These are phyloP conservation scores for Murina feae DNA, from an alignment of 2,113 vertebrate species.

Conservation along the genomic window DNA sequence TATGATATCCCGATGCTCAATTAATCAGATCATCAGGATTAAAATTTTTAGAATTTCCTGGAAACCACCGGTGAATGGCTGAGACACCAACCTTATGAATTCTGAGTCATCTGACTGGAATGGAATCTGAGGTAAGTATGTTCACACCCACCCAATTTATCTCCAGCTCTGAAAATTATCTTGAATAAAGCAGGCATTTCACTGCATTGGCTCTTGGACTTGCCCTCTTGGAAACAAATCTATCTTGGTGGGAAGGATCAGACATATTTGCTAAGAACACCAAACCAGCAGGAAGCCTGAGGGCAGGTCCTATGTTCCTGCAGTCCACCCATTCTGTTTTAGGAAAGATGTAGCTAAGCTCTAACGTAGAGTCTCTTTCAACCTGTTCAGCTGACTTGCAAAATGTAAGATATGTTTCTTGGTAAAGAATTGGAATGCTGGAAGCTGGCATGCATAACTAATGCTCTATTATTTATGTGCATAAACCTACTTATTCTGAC, in stretches of 20 bases:
- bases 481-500: background rate
- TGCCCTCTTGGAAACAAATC: background rate
- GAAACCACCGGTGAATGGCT: slow-evolving; percentile 46
- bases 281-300: background rate
- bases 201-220: background rate
- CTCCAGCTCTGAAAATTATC: background rate
- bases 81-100: background rate
- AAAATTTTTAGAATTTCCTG: slow-evolving; percentile 33
- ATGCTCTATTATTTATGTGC: background rate
- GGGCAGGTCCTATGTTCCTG: background rate
- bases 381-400: background rate
- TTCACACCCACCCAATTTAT: background rate
- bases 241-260: background rate
- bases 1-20: background rate
- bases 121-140: background rate
- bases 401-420: background rate
- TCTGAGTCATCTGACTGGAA: slow-evolving; percentile 59
- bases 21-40: slow-evolving; percentile 31
- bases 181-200: slow-evolving; percentile 20
- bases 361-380: background rate
- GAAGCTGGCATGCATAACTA: background rate
- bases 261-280: background rate
- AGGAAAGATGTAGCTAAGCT: background rate
- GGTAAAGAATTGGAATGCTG: background rate
- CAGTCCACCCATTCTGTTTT: background rate